These are phyloP conservation scores for Chrysolina haemoptera DNA, from an alignment of 2,888 invertebrate genomes.

Conservation along the genomic window DNA sequence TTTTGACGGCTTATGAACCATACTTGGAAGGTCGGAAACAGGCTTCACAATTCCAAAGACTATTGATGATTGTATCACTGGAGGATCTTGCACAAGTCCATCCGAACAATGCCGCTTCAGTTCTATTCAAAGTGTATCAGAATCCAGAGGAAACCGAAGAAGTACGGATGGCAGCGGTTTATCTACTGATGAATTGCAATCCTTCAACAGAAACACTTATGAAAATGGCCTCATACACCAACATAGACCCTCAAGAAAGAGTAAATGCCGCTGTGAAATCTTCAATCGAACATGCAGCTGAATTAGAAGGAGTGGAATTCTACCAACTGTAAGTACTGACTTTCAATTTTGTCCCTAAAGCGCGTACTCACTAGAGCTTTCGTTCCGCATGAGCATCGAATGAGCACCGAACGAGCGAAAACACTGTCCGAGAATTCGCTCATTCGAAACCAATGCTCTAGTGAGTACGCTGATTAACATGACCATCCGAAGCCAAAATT, in stretches of 20 bases:
- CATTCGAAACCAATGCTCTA: too few relatives aligned
- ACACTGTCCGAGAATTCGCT: too few relatives aligned
- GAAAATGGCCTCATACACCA: slow-evolving; percentile 80
- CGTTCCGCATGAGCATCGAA: too few relatives aligned
- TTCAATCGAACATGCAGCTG: slow-evolving; percentile 73
- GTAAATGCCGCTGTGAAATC: slow-evolving; percentile 79
- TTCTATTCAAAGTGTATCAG: slow-evolving; percentile 78
- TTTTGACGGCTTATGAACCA: slow-evolving; percentile 76
- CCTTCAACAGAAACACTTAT: slow-evolving; percentile 78
- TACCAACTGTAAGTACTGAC: slow-evolving; percentile 53
- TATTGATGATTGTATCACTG: slow-evolving; percentile 76
- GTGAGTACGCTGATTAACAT: too few relatives aligned
- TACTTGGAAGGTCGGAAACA: slow-evolving; percentile 77
- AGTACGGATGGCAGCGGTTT: slow-evolving; percentile 78
- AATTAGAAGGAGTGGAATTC: slow-evolving; percentile 63
- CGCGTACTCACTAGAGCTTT: too few relatives aligned
- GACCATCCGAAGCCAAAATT: too few relatives aligned
- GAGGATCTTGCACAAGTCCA: slow-evolving; percentile 70
- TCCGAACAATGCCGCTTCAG: slow-evolving; percentile 73
- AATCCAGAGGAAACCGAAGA: slow-evolving; percentile 78
- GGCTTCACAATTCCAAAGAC: slow-evolving; percentile 76
- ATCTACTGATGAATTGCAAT: slow-evolving; percentile 74
- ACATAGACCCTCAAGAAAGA: slow-evolving; percentile 75
- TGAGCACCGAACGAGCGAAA: too few relatives aligned
- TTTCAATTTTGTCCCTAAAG: background rate